Evolutionary conservation across 2,113 vertebrate species (phyloP).

Genomic region (Isurus oxyrinchus): DNA sequence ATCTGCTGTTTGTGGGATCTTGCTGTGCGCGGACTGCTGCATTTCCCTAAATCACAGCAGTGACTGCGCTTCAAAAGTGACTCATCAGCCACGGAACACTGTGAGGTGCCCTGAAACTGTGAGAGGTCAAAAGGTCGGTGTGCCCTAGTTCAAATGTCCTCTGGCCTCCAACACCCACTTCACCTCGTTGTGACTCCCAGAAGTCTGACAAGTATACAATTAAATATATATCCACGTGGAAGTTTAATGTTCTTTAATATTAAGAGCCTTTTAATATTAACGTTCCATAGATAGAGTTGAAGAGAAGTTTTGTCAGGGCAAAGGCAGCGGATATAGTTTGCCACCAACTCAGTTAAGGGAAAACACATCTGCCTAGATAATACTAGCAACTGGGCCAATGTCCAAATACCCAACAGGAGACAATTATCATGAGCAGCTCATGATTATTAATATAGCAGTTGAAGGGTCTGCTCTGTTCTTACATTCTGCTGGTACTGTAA

Average conservation of each 20-base stretch:
- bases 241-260: neutral
- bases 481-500: neutral
- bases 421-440: constrained; percentile 4
- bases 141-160: neutral
- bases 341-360: neutral
- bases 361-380: neutral
- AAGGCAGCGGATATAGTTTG: too few relatives aligned
- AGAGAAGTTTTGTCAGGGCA: neutral
- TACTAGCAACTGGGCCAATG: neutral
- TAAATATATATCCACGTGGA: neutral
- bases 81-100: neutral
- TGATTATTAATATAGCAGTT: constrained; percentile 18
- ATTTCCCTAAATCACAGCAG: neutral
- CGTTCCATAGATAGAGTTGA: neutral
- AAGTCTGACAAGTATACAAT: neutral
- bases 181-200: neutral
- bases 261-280: neutral
- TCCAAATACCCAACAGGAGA: neutral
- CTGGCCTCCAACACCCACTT: neutral
- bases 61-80: neutral
- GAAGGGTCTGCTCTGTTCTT: neutral
- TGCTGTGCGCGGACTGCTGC: neutral
- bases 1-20: neutral
- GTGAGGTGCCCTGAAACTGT: neutral
- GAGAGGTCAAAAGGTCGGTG: neutral